A percentile compares a stretch with the other conserved stretches of the same genome.
Conservation (phyloP, 2,797 vertebrate genomes). For the Tenualosa thibaudeaui region DNA sequence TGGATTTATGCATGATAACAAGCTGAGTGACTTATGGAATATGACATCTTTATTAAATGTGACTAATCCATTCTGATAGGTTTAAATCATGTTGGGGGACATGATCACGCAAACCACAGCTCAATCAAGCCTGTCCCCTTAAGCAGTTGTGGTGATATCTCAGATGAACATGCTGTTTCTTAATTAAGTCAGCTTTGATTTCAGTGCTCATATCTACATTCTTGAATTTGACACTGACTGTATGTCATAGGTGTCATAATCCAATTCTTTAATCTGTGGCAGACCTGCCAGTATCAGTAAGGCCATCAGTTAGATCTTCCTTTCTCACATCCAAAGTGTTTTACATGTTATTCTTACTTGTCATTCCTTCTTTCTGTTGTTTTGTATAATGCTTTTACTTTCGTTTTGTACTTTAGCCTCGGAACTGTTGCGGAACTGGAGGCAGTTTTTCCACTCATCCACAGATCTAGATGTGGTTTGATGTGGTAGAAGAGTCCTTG, state of each 20-base stretch:
- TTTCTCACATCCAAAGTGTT: not conserved
- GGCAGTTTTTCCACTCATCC: not conserved
- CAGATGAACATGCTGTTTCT: slow-evolving; percentile 1
- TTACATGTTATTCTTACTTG: not conserved
- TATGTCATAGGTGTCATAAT: not conserved
- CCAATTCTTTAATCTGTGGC: not conserved
- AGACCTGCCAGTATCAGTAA: not conserved
- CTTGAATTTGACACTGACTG: not conserved
- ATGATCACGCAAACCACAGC: not conserved
- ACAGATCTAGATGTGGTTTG: not conserved
- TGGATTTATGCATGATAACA: not conserved
- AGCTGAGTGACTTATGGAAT: not conserved
- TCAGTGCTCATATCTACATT: not conserved
- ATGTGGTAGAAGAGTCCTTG: slow-evolving; percentile 3
- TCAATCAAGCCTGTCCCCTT: not conserved
- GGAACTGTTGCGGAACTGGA: not conserved
- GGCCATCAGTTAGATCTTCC: not conserved
- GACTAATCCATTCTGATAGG: not conserved
- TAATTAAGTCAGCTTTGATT: slow-evolving; percentile 8
- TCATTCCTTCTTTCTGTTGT: not conserved
- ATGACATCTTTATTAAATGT: not conserved
- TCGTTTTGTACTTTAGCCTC: not conserved
- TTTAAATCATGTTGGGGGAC: not conserved
- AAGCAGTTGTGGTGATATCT: not conserved
- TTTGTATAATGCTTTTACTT: not conserved